These are phyloP conservation scores for Megalopta genalis DNA, from an alignment of 1,140 invertebrate genomes.

Conservation along the genomic window DNA sequence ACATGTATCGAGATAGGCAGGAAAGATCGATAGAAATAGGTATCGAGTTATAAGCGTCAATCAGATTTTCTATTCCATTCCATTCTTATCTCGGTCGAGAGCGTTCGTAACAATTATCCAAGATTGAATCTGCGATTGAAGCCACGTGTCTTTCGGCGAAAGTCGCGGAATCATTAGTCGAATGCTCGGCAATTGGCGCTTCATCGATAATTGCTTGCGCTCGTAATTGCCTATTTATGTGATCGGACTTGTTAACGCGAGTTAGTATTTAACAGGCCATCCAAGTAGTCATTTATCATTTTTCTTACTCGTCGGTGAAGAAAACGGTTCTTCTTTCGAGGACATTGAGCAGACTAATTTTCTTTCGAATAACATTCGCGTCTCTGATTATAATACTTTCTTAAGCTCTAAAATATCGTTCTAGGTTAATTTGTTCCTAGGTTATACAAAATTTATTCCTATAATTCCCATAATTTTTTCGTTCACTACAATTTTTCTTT, in stretches of 20 bases:
- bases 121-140: not conserved
- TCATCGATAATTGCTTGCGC: not conserved
- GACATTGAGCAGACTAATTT: not conserved
- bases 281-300: not conserved
- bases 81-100: not conserved
- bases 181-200: not conserved
- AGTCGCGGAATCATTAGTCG: constrained; percentile 3
- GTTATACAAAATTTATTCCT: too few relatives aligned
- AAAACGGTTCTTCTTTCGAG: not conserved
- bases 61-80: not conserved
- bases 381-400: too few relatives aligned
- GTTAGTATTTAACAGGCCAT: not conserved
- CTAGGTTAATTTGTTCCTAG: too few relatives aligned
- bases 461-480: too few relatives aligned
- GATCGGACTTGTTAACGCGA: not conserved
- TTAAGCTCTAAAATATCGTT: too few relatives aligned
- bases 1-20: not conserved
- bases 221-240: constrained; percentile 15
- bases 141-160: constrained; percentile 17
- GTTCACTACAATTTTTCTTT: too few relatives aligned
- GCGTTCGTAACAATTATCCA: constrained; percentile 1
- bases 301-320: not conserved
- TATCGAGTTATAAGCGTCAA: not conserved
- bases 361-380: too few relatives aligned
- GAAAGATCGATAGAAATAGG: constrained; percentile 6